Conservation (phyloP, 2,888 invertebrate genomes). For the Chloroclystis v-ata region DNA sequence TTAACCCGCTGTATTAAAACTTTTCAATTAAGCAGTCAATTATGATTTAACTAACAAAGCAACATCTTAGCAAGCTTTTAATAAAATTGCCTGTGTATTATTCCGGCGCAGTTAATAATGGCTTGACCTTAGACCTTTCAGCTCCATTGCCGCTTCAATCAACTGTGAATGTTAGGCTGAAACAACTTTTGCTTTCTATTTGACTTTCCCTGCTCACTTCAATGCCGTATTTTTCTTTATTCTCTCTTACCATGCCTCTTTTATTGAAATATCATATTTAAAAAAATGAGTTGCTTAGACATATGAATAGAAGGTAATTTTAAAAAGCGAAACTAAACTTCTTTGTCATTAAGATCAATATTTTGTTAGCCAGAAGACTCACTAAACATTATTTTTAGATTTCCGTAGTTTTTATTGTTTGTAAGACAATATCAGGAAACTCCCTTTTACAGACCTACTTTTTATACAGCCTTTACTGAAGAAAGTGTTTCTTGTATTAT, state of each 20-base stretch:
- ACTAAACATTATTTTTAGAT: no score
- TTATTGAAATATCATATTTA: background rate
- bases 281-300: background rate
- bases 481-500: no score
- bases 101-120: slow-evolving; percentile 10
- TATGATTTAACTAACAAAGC: background rate
- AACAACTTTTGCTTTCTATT: slow-evolving; percentile 15
- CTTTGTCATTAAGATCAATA: no score
- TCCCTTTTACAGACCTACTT: no score
- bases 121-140: slow-evolving; percentile 12
- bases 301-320: background rate
- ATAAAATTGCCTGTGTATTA: slow-evolving; percentile 4
- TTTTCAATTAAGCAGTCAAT: background rate
- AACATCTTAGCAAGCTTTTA: slow-evolving; percentile 2
- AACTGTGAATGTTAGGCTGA: slow-evolving; percentile 8
- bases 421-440: no score
- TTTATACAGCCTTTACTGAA: no score
- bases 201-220: background rate
- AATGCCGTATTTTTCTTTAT: background rate
- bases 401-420: no score
- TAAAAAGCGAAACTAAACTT: no score
- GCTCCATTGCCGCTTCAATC: slow-evolving; percentile 14
- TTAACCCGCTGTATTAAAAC: background rate
- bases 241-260: background rate
- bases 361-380: no score